Evolutionary conservation across 2,797 vertebrate species (phyloP).

Genomic region (Chelidonichthys spinosus): DNA sequence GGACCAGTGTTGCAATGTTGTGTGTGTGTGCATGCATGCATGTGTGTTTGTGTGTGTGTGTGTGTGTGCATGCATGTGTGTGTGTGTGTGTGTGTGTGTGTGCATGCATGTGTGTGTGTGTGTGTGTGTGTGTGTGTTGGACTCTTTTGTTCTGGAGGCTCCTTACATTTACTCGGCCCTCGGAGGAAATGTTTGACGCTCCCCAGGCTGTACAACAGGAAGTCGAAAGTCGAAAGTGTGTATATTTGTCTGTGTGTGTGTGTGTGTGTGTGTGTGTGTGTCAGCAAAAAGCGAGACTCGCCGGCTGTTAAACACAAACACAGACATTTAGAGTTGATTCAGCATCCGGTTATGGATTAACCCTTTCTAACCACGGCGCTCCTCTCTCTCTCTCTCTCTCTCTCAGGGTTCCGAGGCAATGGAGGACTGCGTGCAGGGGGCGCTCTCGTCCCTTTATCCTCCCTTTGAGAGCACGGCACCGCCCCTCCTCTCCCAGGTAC

Average conservation of each 20-base stretch:
- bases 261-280: constrained; percentile 42
- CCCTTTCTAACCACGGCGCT: constrained; percentile 35
- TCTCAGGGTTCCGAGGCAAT: constrained; percentile 92
- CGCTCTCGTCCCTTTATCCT: constrained; percentile 92
- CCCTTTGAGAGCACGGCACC: constrained; percentile 94
- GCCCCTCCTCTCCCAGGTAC: constrained; percentile 91
- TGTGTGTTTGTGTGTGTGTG: constrained; percentile 17
- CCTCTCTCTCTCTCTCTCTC: constrained; percentile 14
- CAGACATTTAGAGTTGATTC: constrained; percentile 50
- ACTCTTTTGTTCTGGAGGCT: constrained; percentile 61
- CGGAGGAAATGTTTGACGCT: constrained; percentile 76
- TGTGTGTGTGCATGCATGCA: constrained; percentile 27
- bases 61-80: constrained; percentile 1
- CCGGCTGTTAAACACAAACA: constrained; percentile 62
- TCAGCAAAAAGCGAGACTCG: constrained; percentile 55
- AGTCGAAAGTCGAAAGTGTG: constrained; percentile 60
- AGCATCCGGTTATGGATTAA: constrained; percentile 59
- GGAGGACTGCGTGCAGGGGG: constrained; percentile 95
- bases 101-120: constrained; percentile 3
- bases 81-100: constrained; percentile 31
- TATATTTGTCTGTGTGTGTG: constrained; percentile 46
- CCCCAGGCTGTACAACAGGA: constrained; percentile 78
- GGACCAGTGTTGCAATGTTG: constrained; percentile 27
- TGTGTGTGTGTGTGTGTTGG: constrained; percentile 25
- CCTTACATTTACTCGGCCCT: constrained; percentile 48